Evolutionary conservation across 2,113 vertebrate genomes (phyloP).

Genomic region (Macrotus californicus): DNA sequence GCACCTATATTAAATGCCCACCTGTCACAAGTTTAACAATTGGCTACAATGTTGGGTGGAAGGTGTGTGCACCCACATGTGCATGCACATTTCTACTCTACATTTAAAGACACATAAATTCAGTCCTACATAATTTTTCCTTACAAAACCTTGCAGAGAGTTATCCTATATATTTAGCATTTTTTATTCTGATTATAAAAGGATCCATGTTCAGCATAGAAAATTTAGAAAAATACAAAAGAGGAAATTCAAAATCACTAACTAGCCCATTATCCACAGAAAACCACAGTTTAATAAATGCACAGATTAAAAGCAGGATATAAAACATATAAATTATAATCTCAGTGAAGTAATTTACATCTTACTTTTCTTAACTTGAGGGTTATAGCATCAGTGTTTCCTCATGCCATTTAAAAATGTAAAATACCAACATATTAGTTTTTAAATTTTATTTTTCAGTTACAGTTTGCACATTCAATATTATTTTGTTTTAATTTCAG

Average conservation of each 20-base stretch:
- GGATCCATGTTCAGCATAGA: neutral
- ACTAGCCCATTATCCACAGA: neutral
- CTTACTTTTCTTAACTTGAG: neutral
- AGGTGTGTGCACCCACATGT: too few species aligned
- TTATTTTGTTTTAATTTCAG: too few species aligned
- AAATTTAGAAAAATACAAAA: neutral
- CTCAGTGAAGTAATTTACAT: neutral
- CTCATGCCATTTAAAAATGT: neutral
- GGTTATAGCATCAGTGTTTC: neutral
- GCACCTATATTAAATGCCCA: neutral
- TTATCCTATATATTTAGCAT: neutral
- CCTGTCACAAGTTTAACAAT: neutral
- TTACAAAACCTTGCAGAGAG: neutral
- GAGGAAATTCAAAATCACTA: neutral
- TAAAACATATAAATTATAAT: neutral
- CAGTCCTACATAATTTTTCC: neutral
- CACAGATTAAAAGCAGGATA: neutral
- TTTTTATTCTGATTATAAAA: neutral
- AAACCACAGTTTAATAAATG: neutral
- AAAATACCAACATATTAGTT: neutral
- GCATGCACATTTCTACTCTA: neutral
- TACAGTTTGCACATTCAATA: too few species aligned
- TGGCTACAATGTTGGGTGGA: neutral
- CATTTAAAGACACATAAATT: neutral
- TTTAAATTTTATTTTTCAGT: neutral